These are phyloP conservation scores for Glossosoma conforme DNA, from an alignment of 1,140 invertebrate species.

Conservation along the genomic window DNA sequence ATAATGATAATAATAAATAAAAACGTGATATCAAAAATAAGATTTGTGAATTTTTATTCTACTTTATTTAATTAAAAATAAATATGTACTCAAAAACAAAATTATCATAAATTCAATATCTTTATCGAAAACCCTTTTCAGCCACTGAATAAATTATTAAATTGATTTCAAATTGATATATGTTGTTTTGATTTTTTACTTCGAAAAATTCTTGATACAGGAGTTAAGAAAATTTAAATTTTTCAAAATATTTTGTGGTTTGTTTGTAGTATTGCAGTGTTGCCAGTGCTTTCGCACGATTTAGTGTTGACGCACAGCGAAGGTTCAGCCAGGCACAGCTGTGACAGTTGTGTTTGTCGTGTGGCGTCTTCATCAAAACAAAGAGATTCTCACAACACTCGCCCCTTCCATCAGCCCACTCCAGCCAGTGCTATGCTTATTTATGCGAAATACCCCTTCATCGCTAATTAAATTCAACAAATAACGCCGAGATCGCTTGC, in stretches of 20 bases:
- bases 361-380: slow-evolving; percentile 3
- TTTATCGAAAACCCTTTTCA: too few relatives aligned
- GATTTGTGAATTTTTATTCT: too few relatives aligned
- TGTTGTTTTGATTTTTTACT: background rate
- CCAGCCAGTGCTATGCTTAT: too few relatives aligned
- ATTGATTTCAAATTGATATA: too few relatives aligned
- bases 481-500: background rate
- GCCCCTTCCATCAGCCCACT: background rate
- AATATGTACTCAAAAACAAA: too few relatives aligned
- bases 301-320: background rate
- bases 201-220: background rate
- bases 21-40: too few relatives aligned
- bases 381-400: background rate
- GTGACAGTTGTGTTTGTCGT: slow-evolving; percentile 4
- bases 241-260: background rate
- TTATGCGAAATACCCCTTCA: too few relatives aligned
- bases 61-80: too few relatives aligned
- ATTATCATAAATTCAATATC: too few relatives aligned
- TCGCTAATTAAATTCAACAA: too few relatives aligned
- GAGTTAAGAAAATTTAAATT: background rate
- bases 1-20: too few relatives aligned
- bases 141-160: too few relatives aligned
- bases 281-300: background rate
- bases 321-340: background rate
- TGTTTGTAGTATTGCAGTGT: background rate